Evolutionary conservation across 2,888 invertebrate species (phyloP), one percentile per base, ranked within the genome.

Genomic region (Cephus sareptanus): DNA sequence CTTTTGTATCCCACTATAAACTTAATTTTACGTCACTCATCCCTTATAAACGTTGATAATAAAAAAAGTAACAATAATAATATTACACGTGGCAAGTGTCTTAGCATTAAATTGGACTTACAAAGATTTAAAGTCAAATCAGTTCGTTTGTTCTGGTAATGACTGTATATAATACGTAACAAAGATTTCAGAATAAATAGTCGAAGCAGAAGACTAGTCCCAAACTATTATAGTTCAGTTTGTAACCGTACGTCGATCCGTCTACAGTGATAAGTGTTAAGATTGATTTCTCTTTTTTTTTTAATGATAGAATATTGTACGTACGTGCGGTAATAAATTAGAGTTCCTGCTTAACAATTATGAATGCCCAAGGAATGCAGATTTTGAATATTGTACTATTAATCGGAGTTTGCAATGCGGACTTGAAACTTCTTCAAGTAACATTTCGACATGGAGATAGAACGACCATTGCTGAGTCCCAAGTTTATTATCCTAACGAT

Each of bases 381-480:
- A 40, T 6, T 40, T 23, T 40, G 15, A 40, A 23, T 40, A 40
- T 40, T 23, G 23, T 15, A 23, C 40, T 40, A 1, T 40, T 40
- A 23, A 40, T 40, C 4, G 75, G 30, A 33, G 15, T n/a, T 34
- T 73, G 75, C 37, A 34, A 31, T 4, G 79, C 75, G 1, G 79
- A 84, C 30, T 37, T 84, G 0, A 80, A 76, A 56, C 70, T 81
- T 1, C 9, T 84, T 9, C 84, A 84, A 69, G 76, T 78, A 35
- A 34, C 82, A 68, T 83, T 79, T 69, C 80, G 83, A 69, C 83
- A 84, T 75, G 84, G 81, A n/a, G 80, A 83, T 23, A 79, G 81
- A 35, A 76, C 79, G 68, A 84, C 82, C 30, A 34, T 73, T 12
- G 13, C 11, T 2, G 78, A n/a, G 6, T 23, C 33, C 34, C 11